Base-by-base conservation (phyloP, 2,113 vertebrate species). In the Oryzias javanicus region DNA sequence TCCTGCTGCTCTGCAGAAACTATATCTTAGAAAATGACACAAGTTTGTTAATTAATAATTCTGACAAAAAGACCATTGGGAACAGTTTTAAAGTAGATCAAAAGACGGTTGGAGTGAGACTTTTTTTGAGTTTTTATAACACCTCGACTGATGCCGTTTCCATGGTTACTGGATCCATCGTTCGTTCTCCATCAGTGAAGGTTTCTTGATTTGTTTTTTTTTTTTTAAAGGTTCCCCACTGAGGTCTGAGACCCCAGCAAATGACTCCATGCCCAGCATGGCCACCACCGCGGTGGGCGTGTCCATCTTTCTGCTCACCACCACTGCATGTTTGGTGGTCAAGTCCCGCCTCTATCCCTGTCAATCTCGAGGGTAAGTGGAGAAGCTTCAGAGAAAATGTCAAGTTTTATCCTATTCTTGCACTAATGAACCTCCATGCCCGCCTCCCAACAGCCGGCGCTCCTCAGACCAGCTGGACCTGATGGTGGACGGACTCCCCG, bases 401-500 rank as follows among this genome's bases (percentile, higher is more conserved):
- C 3, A 12, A 12, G 35, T 12, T 35, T 35, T 35, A 3, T 53
- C 18, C 19, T 29, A 8, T 51, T 17, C 6, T 51, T 24, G 16
- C 14, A 14, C n/a, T n/a, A 5, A 20, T 49, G 7, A 49, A 17
- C 35, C 10, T 17, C 14, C 4, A 41, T 1, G 60, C 45, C 46
- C 10, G 60, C 19, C 60, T n/a, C 64, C 41, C 56, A 4, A 49
- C 80, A 87, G 77, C 60, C 87, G 91, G 1, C 82, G 89, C 14
- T 83, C 89, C 20, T 91, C 91, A 2, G 91, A 92, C 80, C 91
- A 92, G 76, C 47, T 90, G 79, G 91, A 91, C 77, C 84, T 91
- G 74, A 85, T 86, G 81, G 81, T 79, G 47, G 90, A 90, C 15
- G 83, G 89, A 5, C 64, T 82, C 18, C 88, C 85, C 0, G 83